Conservation (phyloP, 2,888 invertebrate species). For the Erebia epiphron region DNA sequence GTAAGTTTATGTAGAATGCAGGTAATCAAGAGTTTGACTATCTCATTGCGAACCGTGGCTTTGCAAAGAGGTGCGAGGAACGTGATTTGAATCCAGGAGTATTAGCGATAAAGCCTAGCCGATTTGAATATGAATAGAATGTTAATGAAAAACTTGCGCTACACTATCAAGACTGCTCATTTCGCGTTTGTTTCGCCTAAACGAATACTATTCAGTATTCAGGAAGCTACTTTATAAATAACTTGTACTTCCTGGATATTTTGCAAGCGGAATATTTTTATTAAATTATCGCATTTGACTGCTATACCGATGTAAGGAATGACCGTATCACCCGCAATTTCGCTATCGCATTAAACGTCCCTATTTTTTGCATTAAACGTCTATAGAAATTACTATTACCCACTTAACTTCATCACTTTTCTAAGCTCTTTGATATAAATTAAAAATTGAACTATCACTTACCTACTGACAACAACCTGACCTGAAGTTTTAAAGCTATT, state of each 20-base stretch:
- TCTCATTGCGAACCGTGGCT: conserved; percentile 57
- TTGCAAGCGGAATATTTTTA: background rate
- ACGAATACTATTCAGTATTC: conserved; percentile 5
- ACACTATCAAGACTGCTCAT: conserved; percentile 49
- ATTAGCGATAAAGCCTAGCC: conserved; percentile 65
- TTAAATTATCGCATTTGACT: no score
- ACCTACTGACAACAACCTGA: no score
- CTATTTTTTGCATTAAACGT: no score
- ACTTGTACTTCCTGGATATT: background rate
- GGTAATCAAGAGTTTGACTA: conserved; percentile 65
- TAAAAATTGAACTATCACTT: no score
- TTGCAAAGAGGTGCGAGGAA: conserved; percentile 53
- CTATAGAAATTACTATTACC: no score
- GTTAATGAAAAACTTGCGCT: conserved; percentile 72
- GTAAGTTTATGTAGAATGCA: conserved; percentile 45
- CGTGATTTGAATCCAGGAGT: conserved; percentile 68
- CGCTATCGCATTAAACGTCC: no score
- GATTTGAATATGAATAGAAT: conserved; percentile 80
- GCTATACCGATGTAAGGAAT: no score
- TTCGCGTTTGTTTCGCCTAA: conserved; percentile 52
- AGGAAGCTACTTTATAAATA: conserved; percentile 2
- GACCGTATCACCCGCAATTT: no score
- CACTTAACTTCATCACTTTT: no score
- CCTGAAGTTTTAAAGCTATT: no score
- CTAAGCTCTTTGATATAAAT: no score